Base-by-base conservation (phyloP, 2,113 vertebrate species). In the Apaloderma vittatum region DNA sequence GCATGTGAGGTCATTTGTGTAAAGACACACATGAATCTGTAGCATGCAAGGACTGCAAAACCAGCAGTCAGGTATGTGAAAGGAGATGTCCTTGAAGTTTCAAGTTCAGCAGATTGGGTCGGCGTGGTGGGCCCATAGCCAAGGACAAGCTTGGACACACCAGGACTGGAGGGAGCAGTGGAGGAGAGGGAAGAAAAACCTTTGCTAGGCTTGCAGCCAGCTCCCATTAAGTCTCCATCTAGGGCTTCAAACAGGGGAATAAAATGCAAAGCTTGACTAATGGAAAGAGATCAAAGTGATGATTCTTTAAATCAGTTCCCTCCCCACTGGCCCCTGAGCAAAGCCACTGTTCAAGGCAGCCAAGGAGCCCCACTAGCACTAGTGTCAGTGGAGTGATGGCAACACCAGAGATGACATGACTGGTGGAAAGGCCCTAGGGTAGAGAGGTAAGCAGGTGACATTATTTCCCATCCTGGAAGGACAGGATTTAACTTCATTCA, bases 221-320 rank as follows among this genome's bases (percentile, higher is more conserved):
- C n/a, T 82, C 73, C 51, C 86, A 82, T 95, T 96, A 95, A 92
- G 70, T 92, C 73, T 95, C 86, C 78, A 91, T 94, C 86, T 86
- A 68, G 0, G 0, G 70, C 90, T 91, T 91, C 89, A 83, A 95
- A 90, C 73, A 86, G 63, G 84, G 87, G 70, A 97, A 82, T 96
- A 66, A 5, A 91, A 93, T 88, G 86, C 89, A 95, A 95, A 92
- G 84, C 90, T 87, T 90, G 84, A 90, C 93, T 96, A 94, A 97
- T 94, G 83, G 88, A 91, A 96, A 73, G 86, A 94, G 85, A 90
- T 95, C 93, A 95, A 73, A 87, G 86, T 91, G 88, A 77, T 90
- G 86, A 90, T 88, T 94, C 88, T 85, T 94, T 84, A 66, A 93
- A 85, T 93, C 75, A 71, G 81, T 90, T 93, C 78, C 58, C 85